Conservation (phyloP, 2,888 invertebrate genomes). For the Allygus modestus region DNA sequence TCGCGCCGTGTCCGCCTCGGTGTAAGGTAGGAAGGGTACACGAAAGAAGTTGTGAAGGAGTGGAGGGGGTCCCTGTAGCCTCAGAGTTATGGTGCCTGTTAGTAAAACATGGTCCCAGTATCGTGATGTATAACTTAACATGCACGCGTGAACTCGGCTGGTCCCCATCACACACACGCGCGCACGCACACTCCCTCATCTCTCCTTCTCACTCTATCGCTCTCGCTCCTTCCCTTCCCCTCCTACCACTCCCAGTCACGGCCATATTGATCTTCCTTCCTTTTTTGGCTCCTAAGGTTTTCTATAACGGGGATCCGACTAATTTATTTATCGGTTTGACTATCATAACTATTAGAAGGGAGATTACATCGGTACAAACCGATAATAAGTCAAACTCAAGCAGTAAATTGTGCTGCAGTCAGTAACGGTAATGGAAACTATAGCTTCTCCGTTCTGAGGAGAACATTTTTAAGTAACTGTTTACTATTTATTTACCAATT, state of each 20-base stretch:
- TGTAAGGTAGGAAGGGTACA: slow-evolving; percentile 54
- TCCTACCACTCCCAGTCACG: not conserved
- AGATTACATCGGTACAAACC: slow-evolving; percentile 3
- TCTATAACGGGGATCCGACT: not conserved
- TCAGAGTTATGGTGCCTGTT: slow-evolving; percentile 36
- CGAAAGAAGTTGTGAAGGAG: slow-evolving; percentile 41
- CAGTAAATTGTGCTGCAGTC: not conserved
- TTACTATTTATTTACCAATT: too few species aligned
- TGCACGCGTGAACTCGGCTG: slow-evolving; percentile 24
- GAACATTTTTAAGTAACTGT: too few species aligned
- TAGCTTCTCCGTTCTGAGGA: not conserved
- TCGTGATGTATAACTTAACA: slow-evolving; percentile 52
- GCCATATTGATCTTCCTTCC: slow-evolving; percentile 33
- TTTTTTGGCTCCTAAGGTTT: slow-evolving; percentile 1
- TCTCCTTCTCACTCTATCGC: too few species aligned
- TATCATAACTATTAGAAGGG: not conserved
- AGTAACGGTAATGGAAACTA: not conserved
- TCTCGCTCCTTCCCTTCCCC: not conserved
- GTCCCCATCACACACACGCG: not conserved
- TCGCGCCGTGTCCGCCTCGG: slow-evolving; percentile 36
- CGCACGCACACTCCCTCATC: not conserved
- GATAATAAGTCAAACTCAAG: not conserved
- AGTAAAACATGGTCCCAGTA: slow-evolving; percentile 48
- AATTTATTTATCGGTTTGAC: not conserved
- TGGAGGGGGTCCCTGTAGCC: slow-evolving; percentile 21